These are phyloP conservation scores for Lepeophtheirus salmonis DNA, from an alignment of 1,140 invertebrate species.

Conservation along the genomic window DNA sequence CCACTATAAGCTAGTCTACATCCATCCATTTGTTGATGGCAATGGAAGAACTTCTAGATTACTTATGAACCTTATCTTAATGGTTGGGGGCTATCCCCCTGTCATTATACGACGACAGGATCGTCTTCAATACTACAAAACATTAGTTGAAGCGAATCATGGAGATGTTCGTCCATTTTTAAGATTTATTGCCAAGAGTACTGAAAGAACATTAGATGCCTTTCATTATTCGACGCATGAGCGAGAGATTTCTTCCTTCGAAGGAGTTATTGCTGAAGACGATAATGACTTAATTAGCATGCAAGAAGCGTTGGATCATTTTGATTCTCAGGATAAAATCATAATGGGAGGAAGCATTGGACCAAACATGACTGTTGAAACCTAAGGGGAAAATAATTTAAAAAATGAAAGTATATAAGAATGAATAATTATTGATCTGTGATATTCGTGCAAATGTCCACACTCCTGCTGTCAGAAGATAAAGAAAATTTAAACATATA, in stretches of 20 bases:
- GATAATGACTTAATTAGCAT: constrained; percentile 12
- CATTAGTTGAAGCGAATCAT: constrained; percentile 68
- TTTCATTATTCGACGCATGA: constrained; percentile 61
- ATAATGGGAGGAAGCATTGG: constrained; percentile 2
- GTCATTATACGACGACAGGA: constrained; percentile 86
- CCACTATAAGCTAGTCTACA: constrained; percentile 87
- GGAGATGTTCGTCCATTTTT: constrained; percentile 82
- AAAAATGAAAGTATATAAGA: no score
- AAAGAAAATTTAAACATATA: no score
- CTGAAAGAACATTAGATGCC: constrained; percentile 75
- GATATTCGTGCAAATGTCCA: no score
- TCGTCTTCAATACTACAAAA: constrained; percentile 50
- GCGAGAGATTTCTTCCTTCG: constrained; percentile 30
- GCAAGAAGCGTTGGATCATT: neutral
- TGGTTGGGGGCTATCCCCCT: constrained; percentile 90
- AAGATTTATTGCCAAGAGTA: constrained; percentile 81
- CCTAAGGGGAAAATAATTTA: no score
- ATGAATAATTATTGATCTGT: no score
- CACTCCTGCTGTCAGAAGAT: no score
- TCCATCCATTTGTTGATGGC: constrained; percentile 79
- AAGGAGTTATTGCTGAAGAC: constrained; percentile 27
- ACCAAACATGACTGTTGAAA: constrained; percentile 9
- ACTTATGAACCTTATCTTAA: constrained; percentile 90
- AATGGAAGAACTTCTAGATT: constrained; percentile 84
- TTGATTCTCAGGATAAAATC: constrained; percentile 2